phyloP scores from a whole-genome alignment of 2,888 invertebrate genomes.

The Callyntrura sp. region DNA sequence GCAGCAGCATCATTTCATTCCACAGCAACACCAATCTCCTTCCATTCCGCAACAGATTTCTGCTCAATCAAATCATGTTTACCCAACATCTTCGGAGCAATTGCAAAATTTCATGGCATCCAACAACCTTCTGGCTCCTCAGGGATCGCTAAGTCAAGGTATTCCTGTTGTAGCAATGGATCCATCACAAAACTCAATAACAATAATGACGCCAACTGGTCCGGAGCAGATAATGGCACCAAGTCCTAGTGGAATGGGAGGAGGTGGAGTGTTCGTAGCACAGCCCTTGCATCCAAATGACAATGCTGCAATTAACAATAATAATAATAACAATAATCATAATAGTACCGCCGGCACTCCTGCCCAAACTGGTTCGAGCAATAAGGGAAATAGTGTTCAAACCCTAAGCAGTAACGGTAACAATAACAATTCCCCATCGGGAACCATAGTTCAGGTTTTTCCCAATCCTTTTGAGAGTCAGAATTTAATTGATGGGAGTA shows the following conservation, averaged over 20 bases:
- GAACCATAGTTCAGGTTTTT: slow-evolving; percentile 48
- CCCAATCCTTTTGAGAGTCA: slow-evolving; percentile 47
- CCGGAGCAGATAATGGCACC: slow-evolving; percentile 66
- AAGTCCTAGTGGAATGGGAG: slow-evolving; percentile 21
- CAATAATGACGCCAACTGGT: slow-evolving; percentile 71
- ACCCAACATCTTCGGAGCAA: slow-evolving; percentile 66
- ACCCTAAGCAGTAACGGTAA: slow-evolving; percentile 1
- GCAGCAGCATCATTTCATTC: background rate
- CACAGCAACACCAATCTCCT: slow-evolving; percentile 14
- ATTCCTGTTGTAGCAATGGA: slow-evolving; percentile 74
- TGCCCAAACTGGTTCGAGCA: background rate
- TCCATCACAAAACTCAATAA: slow-evolving; percentile 70
- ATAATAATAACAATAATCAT: slow-evolving; percentile 18
- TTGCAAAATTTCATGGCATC: slow-evolving; percentile 59
- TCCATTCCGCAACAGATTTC: slow-evolving; percentile 29
- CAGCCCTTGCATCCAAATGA: slow-evolving; percentile 61
- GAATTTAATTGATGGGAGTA: slow-evolving; percentile 64
- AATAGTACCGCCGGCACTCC: background rate
- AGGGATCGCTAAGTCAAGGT: slow-evolving; percentile 63
- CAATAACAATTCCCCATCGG: slow-evolving; percentile 49
- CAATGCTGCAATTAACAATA: slow-evolving; percentile 14
- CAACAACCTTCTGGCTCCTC: slow-evolving; percentile 34
- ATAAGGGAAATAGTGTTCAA: slow-evolving; percentile 11
- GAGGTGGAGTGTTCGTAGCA: slow-evolving; percentile 63
- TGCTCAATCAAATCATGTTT: slow-evolving; percentile 57